A percentile compares a stretch with the other conserved stretches of the same genome.
Evolutionary conservation across 2,888 invertebrate genomes (phyloP).

Genomic region (Nemurella pictetii): DNA sequence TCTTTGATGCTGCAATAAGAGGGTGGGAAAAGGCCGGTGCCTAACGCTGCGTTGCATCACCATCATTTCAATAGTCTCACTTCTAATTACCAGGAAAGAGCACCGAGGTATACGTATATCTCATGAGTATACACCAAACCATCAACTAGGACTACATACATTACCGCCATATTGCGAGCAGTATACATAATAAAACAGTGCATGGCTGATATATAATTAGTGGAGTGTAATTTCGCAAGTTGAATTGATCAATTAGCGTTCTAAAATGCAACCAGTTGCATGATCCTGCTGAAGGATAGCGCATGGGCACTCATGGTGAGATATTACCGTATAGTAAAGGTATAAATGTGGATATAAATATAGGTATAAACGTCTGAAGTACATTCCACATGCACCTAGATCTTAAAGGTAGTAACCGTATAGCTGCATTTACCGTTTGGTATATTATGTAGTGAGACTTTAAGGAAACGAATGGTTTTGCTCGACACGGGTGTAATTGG

Average conservation of each 20-base stretch:
- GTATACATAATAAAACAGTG: background rate
- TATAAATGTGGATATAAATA: background rate
- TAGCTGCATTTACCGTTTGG: background rate
- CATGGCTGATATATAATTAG: background rate
- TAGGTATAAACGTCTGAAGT: too few relatives aligned
- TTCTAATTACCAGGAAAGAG: constrained; percentile 37
- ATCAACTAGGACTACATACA: too few relatives aligned
- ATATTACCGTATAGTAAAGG: background rate
- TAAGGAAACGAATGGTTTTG: background rate
- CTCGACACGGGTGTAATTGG: constrained; percentile 1
- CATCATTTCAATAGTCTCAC: constrained; percentile 34
- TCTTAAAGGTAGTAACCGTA: background rate
- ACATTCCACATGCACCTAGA: background rate
- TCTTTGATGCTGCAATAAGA: constrained; percentile 32
- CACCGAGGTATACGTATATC: background rate
- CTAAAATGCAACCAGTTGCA: background rate
- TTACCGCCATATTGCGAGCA: too few relatives aligned
- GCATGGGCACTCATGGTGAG: background rate
- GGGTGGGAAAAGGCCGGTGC: background rate
- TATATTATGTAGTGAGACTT: background rate
- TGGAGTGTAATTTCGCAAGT: background rate
- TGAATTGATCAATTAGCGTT: background rate
- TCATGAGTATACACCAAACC: background rate
- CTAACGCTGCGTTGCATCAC: background rate
- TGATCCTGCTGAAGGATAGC: background rate